Evolutionary conservation across 2,113 vertebrate species (phyloP), one percentile per base, ranked within the genome.

Genomic region (Muntiacus muntjak): DNA sequence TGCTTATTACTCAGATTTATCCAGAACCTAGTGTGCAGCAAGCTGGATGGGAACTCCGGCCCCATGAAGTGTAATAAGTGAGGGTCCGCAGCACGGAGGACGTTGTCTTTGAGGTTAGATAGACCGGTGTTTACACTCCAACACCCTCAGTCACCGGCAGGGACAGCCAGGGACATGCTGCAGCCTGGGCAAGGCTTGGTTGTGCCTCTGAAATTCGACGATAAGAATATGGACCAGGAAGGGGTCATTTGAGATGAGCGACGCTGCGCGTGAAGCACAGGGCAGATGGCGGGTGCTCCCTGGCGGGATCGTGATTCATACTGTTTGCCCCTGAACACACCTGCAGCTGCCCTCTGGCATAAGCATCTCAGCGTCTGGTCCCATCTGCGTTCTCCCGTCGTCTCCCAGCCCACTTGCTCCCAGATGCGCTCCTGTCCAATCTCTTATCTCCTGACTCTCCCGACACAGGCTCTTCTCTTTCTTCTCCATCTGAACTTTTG

Each of bases 1-100:
- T 60, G 91, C 79, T 91, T 76, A 85, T 89, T 93, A 87, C 91
- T 95, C 60, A 81, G 85, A 62, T 71, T 83, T 86, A 47, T 40
- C 55, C 19, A 43, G n/a, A 94, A 88, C 28, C 47, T 76, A 45
- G 76, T n/a, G n/a, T 30, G 33, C 55, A n/a, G 23, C 33, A 19
- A 17, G n/a, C 55, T 79, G 64, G 26, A 36, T 36, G 30, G 82
- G 81, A 91, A 58, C 47, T 50, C 83, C 15, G 33, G 57, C 52
- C 71, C 36, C 25, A 28, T 4, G 85, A 67, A 47, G 83, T 16
- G 30, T 82, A 6, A 28, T 26, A 54, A 67, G 8, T 5, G 13
- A 83, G 62, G 71, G 40, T 83, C 58, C 36, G 8, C 1, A 5
- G 45, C 60, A 52, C 0, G 5, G 36, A 92, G 40, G 83, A 33